Evolutionary conservation across 2,797 vertebrate species (phyloP), one percentile per base, ranked within the genome.

Genomic region (Oreortyx pictus): DNA sequence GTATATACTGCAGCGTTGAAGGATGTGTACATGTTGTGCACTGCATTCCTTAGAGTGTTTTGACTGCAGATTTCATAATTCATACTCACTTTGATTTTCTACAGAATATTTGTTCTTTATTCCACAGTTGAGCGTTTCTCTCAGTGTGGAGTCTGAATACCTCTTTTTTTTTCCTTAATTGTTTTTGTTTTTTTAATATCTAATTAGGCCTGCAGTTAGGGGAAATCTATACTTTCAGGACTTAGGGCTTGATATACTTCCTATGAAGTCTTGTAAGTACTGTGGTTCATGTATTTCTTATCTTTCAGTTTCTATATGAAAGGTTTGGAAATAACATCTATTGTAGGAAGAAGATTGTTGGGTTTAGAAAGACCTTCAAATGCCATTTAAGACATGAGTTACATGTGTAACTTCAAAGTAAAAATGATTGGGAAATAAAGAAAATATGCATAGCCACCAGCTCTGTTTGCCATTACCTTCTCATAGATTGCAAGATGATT

Each of bases 401-500:
- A 43, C 8, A 9, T 25, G 1, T 17, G 0, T 54, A 66, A 88
- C 6, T 56, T 82, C 56, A 88, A 89, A 92, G 56, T 33, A 47
- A 4, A 2, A 9, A 19, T 43, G 70, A 78, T 37, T 24, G 29
- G 19, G 71, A 57, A 86, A 73, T 65, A 85, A 75, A 68, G 46
- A 56, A 17, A 66, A 65, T 33, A 5, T 7, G 9, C n/a, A 47
- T 49, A 56, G 82, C 43, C 43, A 66, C 73, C 54, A 17, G 5
- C 18, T 49, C 70, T 85, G 49, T 75, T 82, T 62, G 83, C 77
- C 61, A 31, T 95, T 94, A 83, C 78, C 78, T 67, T 97, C 95
- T 94, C 60, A 65, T 78, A 68, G 73, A 52, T 70, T 56, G 66
- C 14, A 44, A 73, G 57, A 16, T 37, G 27, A 50, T 52, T 90